Conservation (phyloP, 2,888 invertebrate species). For the Archips xylosteana region DNA sequence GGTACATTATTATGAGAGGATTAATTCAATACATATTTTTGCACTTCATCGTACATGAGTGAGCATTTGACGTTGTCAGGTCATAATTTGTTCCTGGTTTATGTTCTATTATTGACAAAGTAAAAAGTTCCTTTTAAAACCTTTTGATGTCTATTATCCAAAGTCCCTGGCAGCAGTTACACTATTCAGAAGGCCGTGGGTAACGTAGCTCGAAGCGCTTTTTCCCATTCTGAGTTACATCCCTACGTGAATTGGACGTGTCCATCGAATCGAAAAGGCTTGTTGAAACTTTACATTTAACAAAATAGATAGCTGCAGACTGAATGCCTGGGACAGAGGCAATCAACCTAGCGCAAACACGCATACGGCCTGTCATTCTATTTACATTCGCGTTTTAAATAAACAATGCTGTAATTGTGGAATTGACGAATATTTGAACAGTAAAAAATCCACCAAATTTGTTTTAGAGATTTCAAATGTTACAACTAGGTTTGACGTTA, state of each 20-base stretch:
- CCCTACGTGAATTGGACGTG: slow-evolving; percentile 75
- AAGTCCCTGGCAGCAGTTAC: neutral
- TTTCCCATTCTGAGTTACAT: slow-evolving; percentile 76
- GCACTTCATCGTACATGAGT: no score
- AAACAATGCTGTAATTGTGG: slow-evolving; percentile 55
- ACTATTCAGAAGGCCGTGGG: slow-evolving; percentile 14
- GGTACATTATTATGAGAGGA: no score
- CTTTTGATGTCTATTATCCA: neutral
- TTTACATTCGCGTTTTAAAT: slow-evolving; percentile 65
- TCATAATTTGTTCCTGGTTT: no score
- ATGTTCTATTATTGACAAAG: neutral
- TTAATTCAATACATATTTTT: no score
- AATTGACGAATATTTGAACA: slow-evolving; percentile 53
- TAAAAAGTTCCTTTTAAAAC: neutral
- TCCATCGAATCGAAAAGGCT: slow-evolving; percentile 77
- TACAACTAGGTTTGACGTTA: slow-evolving; percentile 17
- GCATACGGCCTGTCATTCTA: slow-evolving; percentile 56
- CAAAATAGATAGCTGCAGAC: slow-evolving; percentile 64
- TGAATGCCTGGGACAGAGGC: slow-evolving; percentile 62
- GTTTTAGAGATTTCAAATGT: slow-evolving; percentile 27
- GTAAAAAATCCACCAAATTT: slow-evolving; percentile 49
- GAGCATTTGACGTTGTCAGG: no score
- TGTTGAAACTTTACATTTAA: slow-evolving; percentile 81
- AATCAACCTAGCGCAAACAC: slow-evolving; percentile 75
- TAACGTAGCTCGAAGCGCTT: slow-evolving; percentile 64